Percentiles rank a stretch among this genome's conserved stretches.
Conservation (phyloP, 2,888 invertebrate genomes). For the Sminthurides aquaticus region DNA sequence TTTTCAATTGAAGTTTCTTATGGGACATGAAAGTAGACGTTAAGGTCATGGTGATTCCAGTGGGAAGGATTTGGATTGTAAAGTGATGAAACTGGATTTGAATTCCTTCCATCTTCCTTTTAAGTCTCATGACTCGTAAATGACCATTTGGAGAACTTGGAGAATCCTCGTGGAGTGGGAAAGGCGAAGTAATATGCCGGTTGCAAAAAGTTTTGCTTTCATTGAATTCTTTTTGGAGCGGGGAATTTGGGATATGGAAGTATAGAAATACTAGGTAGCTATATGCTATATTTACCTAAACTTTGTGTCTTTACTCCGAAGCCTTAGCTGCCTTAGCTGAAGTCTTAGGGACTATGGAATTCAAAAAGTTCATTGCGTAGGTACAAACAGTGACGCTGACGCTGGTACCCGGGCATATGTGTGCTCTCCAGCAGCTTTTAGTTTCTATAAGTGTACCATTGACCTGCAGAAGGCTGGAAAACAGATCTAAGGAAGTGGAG, state of each 20-base stretch:
- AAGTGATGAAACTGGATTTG: not conserved
- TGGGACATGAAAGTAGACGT: not conserved
- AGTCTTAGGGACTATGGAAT: too few species aligned
- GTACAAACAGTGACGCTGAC: too few species aligned
- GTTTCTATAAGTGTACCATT: not conserved
- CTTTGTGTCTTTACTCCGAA: too few species aligned
- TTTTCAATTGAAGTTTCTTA: not conserved
- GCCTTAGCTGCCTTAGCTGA: too few species aligned
- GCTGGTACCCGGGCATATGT: too few species aligned
- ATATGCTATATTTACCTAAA: too few species aligned
- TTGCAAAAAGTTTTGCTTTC: not conserved
- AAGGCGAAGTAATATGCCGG: not conserved
- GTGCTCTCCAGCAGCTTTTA: too few species aligned
- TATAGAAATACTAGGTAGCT: too few species aligned
- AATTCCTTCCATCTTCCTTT: too few species aligned
- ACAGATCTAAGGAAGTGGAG: not conserved
- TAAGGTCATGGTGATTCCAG: not conserved
- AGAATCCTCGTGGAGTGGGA: not conserved
- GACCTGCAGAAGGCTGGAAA: not conserved
- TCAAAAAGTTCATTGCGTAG: too few species aligned
- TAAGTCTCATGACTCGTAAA: not conserved
- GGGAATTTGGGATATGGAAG: too few species aligned
- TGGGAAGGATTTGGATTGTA: not conserved
- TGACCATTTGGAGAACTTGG: not conserved
- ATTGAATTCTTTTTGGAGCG: not conserved